phyloP scores from a whole-genome alignment of 1,140 invertebrate species.

The Drosophila rufa region DNA sequence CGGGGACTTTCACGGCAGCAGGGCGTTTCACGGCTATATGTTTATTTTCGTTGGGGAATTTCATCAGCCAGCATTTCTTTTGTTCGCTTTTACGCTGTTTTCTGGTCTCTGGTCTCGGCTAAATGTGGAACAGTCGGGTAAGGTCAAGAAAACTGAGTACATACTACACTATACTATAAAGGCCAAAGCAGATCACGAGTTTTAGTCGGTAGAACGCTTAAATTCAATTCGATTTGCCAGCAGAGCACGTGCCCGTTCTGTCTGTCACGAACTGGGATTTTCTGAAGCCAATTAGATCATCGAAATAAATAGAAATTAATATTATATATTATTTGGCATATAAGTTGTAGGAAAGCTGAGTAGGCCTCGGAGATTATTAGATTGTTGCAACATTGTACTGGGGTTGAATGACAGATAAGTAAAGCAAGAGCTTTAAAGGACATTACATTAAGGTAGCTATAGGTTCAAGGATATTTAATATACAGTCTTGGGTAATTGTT shows the following conservation, averaged over 20 bases:
- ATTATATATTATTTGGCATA: conserved; percentile 1
- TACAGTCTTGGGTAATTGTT: background rate
- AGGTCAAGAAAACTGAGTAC: conserved; percentile 49
- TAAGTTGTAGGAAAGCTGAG: background rate
- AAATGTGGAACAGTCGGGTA: conserved; percentile 45
- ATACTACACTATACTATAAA: conserved; percentile 6
- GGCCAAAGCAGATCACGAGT: conserved; percentile 38
- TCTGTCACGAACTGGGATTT: conserved; percentile 22
- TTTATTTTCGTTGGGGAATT: conserved; percentile 53
- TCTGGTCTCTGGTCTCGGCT: conserved; percentile 34
- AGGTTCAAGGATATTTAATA: background rate
- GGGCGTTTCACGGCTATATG: conserved; percentile 18
- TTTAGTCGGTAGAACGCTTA: conserved; percentile 5
- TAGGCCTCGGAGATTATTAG: conserved; percentile 23
- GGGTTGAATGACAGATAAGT: conserved; percentile 2
- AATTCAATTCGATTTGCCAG: conserved; percentile 9
- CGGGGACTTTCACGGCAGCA: conserved; percentile 22
- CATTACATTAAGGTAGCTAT: no score
- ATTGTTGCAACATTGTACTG: conserved; percentile 22
- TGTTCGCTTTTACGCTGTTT: conserved; percentile 1
- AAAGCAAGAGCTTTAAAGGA: background rate
- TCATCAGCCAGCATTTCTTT: conserved; percentile 55
- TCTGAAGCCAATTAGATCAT: conserved; percentile 49
- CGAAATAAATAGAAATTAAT: conserved; percentile 22
- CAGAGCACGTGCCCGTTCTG: conserved; percentile 40